A percentile compares a stretch with the other conserved stretches of the same genome.
These are phyloP conservation scores for Drosophila austrosaltans DNA, from an alignment of 2,888 invertebrate genomes.

Conservation along the genomic window DNA sequence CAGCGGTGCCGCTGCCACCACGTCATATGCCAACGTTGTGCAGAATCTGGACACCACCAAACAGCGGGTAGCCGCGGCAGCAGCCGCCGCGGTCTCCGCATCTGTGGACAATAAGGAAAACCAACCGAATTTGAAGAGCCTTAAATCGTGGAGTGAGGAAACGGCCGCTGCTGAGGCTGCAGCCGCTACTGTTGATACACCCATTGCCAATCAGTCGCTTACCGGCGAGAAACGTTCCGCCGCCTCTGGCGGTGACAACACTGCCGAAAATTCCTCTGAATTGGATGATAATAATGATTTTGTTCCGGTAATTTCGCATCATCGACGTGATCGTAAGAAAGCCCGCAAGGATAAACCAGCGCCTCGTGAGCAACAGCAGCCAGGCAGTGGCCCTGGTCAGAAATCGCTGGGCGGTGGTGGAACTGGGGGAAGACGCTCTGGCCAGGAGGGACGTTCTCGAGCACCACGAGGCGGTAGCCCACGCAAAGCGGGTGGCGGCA, in stretches of 20 bases:
- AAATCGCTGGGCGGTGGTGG: slow-evolving; percentile 22
- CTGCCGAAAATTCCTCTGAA: slow-evolving; percentile 82
- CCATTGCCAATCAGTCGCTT: slow-evolving; percentile 38
- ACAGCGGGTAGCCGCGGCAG: slow-evolving; percentile 27
- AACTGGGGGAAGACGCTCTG: slow-evolving; percentile 2
- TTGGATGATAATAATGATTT: slow-evolving; percentile 83
- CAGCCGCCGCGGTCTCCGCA: slow-evolving; percentile 21
- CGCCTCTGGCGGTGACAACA: slow-evolving; percentile 74
- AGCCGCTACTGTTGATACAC: slow-evolving; percentile 46
- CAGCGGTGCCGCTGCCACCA: slow-evolving; percentile 86
- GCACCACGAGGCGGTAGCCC: slow-evolving; percentile 72
- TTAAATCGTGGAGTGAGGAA: slow-evolving; percentile 83
- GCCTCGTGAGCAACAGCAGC: slow-evolving; percentile 59
- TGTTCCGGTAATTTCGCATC: slow-evolving; percentile 83
- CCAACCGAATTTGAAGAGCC: slow-evolving; percentile 75
- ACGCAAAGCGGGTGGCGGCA: slow-evolving; percentile 56
- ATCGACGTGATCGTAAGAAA: slow-evolving; percentile 83
- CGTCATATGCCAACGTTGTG: slow-evolving; percentile 89
- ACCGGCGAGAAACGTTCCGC: slow-evolving; percentile 83
- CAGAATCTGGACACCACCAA: slow-evolving; percentile 82
- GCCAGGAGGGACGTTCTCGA: slow-evolving; percentile 55
- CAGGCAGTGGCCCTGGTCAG: slow-evolving; percentile 62
- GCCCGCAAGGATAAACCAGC: slow-evolving; percentile 81
- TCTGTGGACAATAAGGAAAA: slow-evolving; percentile 78
- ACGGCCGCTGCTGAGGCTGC: slow-evolving; percentile 71